phyloP scores from a whole-genome alignment of 2,113 vertebrate species.

The Arenaria interpres region DNA sequence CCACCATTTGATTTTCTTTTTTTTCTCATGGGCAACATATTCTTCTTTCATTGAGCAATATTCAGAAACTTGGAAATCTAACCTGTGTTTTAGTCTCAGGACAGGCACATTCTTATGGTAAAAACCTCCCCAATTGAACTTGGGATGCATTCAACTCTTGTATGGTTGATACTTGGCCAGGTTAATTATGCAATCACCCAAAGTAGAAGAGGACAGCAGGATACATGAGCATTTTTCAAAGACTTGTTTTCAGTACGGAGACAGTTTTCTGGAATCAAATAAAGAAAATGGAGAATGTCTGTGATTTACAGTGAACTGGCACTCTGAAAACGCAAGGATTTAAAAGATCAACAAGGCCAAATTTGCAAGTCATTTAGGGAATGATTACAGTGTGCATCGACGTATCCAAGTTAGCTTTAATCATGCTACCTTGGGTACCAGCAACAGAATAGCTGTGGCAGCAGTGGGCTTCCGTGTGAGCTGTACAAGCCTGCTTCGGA shows the following conservation, averaged over 20 bases:
- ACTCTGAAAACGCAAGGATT: conserved; percentile 35
- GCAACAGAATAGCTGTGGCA: not conserved
- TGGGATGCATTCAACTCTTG: conserved; percentile 75
- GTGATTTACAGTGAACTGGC: conserved; percentile 63
- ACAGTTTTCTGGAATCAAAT: conserved; percentile 69
- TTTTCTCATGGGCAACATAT: conserved; percentile 72
- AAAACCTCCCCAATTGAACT: conserved; percentile 74
- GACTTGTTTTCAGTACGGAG: conserved; percentile 58
- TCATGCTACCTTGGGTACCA: conserved; percentile 2
- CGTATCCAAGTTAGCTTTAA: not conserved
- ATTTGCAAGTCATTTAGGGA: conserved; percentile 39
- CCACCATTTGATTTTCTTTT: conserved; percentile 64
- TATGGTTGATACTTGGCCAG: conserved; percentile 75
- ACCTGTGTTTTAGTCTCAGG: conserved; percentile 81
- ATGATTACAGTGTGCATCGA: not conserved
- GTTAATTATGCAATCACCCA: conserved; percentile 77
- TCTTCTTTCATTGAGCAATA: conserved; percentile 78
- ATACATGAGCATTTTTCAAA: conserved; percentile 64
- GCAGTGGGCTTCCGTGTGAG: accelerated
- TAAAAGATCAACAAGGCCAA: conserved; percentile 32
- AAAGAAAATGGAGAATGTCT: conserved; percentile 56
- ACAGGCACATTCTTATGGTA: conserved; percentile 80
- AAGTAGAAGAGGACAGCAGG: conserved; percentile 69
- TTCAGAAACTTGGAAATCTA: conserved; percentile 81
- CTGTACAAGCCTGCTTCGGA: not conserved